phyloP scores from a whole-genome alignment of 2,113 vertebrate species.

The Vireo altiloquus region DNA sequence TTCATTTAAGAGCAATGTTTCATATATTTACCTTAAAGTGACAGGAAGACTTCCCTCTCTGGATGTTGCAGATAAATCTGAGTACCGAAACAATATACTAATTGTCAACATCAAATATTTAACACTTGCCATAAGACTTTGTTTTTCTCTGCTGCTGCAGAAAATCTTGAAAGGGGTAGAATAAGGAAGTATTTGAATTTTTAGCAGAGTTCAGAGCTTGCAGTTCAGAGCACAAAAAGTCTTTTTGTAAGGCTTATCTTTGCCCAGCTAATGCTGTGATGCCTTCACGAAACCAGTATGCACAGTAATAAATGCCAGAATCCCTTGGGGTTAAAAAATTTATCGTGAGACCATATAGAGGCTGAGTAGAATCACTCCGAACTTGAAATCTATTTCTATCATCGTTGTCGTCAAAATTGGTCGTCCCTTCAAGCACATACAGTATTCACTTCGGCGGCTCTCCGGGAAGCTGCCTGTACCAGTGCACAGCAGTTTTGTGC shows the following conservation, averaged over 20 bases:
- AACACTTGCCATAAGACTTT: not conserved
- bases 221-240: not conserved
- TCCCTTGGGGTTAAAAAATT: rapidly evolving
- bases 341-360: rapidly evolving
- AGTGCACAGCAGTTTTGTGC: rapidly evolving
- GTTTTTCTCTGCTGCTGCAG: not conserved
- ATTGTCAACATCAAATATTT: not conserved
- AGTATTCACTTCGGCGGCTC: not conserved
- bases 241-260: not conserved
- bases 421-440: rapidly evolving
- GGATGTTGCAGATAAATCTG: not conserved
- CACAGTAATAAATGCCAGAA: constrained; percentile 12
- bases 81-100: not conserved
- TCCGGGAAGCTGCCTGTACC: not conserved
- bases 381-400: rapidly evolving
- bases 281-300: rapidly evolving
- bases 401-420: rapidly evolving
- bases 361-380: rapidly evolving
- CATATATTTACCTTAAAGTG: not conserved
- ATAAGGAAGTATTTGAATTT: not conserved
- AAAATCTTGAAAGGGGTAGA: not conserved
- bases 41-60: not conserved
- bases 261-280: not conserved
- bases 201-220: not conserved
- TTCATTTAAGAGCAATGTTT: not conserved